A percentile compares a stretch with the other conserved stretches of the same genome.
Evolutionary conservation across 2,113 vertebrate genomes (phyloP).

Genomic region (Phalacrocorax brasilianus): DNA sequence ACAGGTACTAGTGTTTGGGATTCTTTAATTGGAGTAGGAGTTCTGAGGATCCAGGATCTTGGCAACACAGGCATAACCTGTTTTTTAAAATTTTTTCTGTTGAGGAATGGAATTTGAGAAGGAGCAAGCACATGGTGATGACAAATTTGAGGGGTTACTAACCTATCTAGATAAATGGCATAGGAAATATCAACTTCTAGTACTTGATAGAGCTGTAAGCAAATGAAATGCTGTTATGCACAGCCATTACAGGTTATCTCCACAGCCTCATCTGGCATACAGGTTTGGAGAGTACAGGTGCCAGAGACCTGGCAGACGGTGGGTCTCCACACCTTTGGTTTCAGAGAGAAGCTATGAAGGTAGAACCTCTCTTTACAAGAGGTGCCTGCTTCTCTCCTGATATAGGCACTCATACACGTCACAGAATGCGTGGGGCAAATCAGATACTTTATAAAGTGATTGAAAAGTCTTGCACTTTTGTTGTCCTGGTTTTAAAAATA

Average conservation of each 20-base stretch:
- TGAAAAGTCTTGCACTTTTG: neutral
- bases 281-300: neutral
- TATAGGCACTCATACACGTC: neutral
- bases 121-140: neutral
- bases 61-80: neutral
- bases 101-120: neutral
- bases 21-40: neutral
- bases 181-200: neutral
- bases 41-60: neutral
- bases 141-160: neutral
- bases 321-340: neutral
- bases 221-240: neutral
- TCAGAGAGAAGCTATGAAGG: neutral
- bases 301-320: neutral
- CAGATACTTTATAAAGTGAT: neutral
- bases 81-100: neutral
- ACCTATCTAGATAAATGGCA: neutral
- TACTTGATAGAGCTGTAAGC: neutral
- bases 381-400: neutral
- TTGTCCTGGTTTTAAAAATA: constrained; percentile 21
- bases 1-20: neutral
- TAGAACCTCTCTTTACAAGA: neutral
- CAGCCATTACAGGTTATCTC: neutral
- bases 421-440: neutral
- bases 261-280: neutral